phyloP scores from a whole-genome alignment of 2,113 vertebrate genomes.

The Bucco capensis region DNA sequence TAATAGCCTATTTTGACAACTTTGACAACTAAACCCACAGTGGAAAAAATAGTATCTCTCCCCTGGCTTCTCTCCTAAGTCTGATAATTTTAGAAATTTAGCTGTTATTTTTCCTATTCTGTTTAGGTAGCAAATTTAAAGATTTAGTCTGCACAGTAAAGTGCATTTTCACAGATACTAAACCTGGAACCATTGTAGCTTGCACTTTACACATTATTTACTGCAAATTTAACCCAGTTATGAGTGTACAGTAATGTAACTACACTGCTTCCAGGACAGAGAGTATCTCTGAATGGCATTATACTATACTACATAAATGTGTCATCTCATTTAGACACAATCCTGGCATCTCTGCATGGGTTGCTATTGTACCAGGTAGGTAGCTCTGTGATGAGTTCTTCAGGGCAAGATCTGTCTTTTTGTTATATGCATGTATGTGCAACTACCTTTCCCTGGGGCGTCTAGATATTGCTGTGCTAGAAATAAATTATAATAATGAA shows the following conservation, averaged over 20 bases:
- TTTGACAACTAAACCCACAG: not conserved
- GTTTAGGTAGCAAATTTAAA: not conserved
- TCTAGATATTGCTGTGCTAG: constrained; percentile 4
- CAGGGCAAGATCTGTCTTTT: constrained; percentile 38
- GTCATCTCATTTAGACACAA: constrained; percentile 7
- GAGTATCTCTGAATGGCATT: not conserved
- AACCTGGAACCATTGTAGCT: not conserved
- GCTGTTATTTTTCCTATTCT: not conserved
- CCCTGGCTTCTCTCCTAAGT: not conserved
- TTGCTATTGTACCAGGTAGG: not conserved
- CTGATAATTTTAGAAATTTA: not conserved
- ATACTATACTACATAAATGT: not conserved
- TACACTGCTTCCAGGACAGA: not conserved
- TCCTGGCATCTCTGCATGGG: constrained; percentile 20
- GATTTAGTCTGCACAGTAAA: not conserved
- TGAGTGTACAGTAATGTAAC: not conserved
- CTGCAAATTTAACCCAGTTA: not conserved
- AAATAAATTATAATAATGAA: constrained; percentile 62
- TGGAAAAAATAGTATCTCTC: not conserved
- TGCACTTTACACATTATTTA: constrained; percentile 22
- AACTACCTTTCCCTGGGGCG: constrained; percentile 27
- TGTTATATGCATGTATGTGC: constrained; percentile 35
- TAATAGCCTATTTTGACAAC: not conserved
- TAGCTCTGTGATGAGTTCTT: not conserved
- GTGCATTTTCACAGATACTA: not conserved